Evolutionary conservation across 2,797 vertebrate genomes (phyloP).

Genomic region (Ambastaia sidthimunki): DNA sequence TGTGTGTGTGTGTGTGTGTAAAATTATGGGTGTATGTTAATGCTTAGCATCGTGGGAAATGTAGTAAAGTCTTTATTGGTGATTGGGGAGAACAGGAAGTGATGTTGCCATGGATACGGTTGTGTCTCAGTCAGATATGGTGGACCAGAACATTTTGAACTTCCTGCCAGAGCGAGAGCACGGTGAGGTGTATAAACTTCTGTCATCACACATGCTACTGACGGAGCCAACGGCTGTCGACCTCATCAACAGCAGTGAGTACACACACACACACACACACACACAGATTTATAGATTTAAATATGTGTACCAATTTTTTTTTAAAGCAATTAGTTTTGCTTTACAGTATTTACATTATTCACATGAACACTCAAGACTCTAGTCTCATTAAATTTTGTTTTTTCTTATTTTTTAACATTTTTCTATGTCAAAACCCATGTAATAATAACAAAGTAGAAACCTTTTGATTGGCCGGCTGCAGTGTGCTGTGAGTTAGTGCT

Average conservation of each 20-base stretch:
- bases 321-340: too few species aligned
- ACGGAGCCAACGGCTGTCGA: conserved; percentile 80
- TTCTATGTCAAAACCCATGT: not conserved
- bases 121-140: conserved; percentile 91
- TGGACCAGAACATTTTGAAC: conserved; percentile 94
- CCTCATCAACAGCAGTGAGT: conserved; percentile 85
- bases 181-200: conserved; percentile 86
- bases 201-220: conserved; percentile 85
- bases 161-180: conserved; percentile 93
- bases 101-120: conserved; percentile 66
- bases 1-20: too few species aligned
- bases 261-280: conserved; percentile 13
- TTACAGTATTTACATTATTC: not conserved
- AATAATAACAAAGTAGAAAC: not conserved
- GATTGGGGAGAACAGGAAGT: conserved; percentile 47
- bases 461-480: conserved; percentile 1
- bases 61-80: not conserved
- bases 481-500: not conserved
- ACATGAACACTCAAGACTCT: not conserved
- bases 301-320: too few species aligned
- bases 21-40: not conserved
- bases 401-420: too few species aligned
- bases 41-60: conserved; percentile 12
- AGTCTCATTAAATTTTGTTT: too few species aligned
- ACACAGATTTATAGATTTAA: conserved; percentile 11